Conservation (phyloP, 2,113 vertebrate species). For the Apodemus sylvaticus region DNA sequence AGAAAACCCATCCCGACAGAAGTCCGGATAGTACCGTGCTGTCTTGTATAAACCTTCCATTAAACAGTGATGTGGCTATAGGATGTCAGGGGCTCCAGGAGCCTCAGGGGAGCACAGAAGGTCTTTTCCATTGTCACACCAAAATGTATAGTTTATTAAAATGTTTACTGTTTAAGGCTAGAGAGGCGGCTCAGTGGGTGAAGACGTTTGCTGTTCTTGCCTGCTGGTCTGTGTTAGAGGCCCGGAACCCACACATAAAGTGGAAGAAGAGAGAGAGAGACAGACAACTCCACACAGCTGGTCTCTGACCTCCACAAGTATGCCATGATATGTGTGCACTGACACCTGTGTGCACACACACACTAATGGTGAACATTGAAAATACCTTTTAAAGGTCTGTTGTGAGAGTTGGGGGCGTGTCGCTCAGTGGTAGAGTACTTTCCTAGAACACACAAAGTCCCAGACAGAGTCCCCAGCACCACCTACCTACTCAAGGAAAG, state of each 20-base stretch:
- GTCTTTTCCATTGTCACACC: not conserved
- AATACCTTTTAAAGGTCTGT: not conserved
- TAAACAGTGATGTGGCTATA: not conserved
- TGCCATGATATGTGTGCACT: not conserved
- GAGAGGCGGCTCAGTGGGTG: no score
- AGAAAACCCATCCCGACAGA: not conserved
- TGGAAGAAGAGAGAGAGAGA: not conserved
- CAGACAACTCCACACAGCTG: not conserved
- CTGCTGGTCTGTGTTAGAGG: no score
- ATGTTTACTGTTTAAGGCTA: not conserved
- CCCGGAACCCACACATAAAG: not conserved
- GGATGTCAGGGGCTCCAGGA: not conserved
- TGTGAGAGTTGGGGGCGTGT: not conserved
- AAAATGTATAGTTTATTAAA: conserved; percentile 4
- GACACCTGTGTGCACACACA: not conserved
- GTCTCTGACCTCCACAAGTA: not conserved
- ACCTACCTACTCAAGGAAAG: not conserved
- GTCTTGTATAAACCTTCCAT: not conserved
- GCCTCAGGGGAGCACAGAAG: not conserved
- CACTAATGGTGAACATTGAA: no score
- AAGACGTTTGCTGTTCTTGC: not conserved
- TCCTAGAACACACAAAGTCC: not conserved
- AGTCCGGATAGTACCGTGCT: not conserved
- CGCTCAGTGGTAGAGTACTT: not conserved
- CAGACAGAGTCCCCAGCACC: not conserved